These are phyloP conservation scores for Drosophila parvula DNA, from an alignment of 1,140 invertebrate species.

Conservation along the genomic window DNA sequence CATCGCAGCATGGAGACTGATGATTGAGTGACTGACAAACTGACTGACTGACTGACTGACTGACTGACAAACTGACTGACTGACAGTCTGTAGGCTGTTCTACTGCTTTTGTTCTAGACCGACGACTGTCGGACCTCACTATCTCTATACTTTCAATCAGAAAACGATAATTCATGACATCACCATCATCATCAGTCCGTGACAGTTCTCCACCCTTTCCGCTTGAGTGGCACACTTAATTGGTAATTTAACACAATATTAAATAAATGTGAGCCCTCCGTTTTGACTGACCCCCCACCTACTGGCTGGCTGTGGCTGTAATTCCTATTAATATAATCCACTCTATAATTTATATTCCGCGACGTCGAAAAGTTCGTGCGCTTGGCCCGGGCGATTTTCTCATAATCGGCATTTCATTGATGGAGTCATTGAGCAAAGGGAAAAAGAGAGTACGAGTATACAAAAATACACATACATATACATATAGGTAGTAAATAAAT, in stretches of 20 bases:
- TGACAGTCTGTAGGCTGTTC: slow-evolving; percentile 47
- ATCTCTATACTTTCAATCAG: slow-evolving; percentile 81
- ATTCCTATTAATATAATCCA: slow-evolving; percentile 70
- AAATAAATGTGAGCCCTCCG: slow-evolving; percentile 63
- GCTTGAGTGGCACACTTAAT: slow-evolving; percentile 73
- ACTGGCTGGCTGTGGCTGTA: slow-evolving; percentile 39
- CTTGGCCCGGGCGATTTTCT: slow-evolving; percentile 54
- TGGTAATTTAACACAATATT: slow-evolving; percentile 81
- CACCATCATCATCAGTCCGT: slow-evolving; percentile 52
- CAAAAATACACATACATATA: neutral
- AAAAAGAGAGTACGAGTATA: slow-evolving; percentile 1
- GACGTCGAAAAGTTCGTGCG: slow-evolving; percentile 76
- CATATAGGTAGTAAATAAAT: neutral
- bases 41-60: slow-evolving; percentile 25
- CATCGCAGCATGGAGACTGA: slow-evolving; percentile 46
- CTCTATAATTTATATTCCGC: slow-evolving; percentile 43
- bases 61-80: slow-evolving; percentile 30
- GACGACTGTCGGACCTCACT: slow-evolving; percentile 28
- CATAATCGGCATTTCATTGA: slow-evolving; percentile 75
- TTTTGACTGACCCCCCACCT: slow-evolving; percentile 6
- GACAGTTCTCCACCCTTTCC: slow-evolving; percentile 42
- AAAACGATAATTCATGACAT: slow-evolving; percentile 83
- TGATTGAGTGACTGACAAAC: slow-evolving; percentile 47
- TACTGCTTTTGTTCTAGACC: slow-evolving; percentile 67
- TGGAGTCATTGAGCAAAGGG: slow-evolving; percentile 30